phyloP scores from a whole-genome alignment of 2,888 invertebrate genomes.

The Athetis lepigone region DNA sequence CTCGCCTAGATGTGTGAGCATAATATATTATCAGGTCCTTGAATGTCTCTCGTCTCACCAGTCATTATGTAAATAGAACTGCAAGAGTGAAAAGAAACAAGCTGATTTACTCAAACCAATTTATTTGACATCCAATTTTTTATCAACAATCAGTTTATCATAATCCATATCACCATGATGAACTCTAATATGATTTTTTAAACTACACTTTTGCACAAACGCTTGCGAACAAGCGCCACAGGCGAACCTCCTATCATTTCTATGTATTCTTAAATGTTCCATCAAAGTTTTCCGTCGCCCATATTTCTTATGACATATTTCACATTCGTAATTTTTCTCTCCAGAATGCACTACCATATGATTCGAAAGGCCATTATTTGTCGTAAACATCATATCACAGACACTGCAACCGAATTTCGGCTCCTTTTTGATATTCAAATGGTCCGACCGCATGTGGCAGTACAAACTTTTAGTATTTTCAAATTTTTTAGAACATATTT shows the following conservation, averaged over 20 bases:
- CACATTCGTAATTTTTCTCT: conserved; percentile 79
- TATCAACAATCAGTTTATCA: conserved; percentile 55
- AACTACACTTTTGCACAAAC: conserved; percentile 73
- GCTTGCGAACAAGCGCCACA: conserved; percentile 68
- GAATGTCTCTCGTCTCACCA: too few relatives aligned
- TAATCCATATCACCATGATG: conserved; percentile 49
- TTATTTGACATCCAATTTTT: conserved; percentile 53
- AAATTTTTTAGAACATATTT: conserved; percentile 58
- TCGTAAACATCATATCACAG: conserved; percentile 54
- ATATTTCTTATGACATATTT: conserved; percentile 76
- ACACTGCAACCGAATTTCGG: conserved; percentile 44
- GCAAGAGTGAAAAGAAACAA: too few relatives aligned
- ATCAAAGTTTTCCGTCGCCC: conserved; percentile 65
- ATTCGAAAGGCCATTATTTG: conserved; percentile 24
- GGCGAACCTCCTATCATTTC: conserved; percentile 66
- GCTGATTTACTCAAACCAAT: conserved; percentile 4
- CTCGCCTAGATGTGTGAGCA: too few relatives aligned
- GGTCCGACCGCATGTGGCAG: conserved; percentile 53
- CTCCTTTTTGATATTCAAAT: conserved; percentile 45
- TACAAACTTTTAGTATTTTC: conserved; percentile 43
- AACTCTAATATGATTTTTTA: conserved; percentile 68
- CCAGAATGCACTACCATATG: conserved; percentile 59
- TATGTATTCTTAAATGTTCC: conserved; percentile 71
- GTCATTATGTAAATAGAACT: too few relatives aligned
- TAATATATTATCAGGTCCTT: too few relatives aligned